phyloP scores from a whole-genome alignment of 2,113 vertebrate genomes.

The Nyctereutes procyonoides region DNA sequence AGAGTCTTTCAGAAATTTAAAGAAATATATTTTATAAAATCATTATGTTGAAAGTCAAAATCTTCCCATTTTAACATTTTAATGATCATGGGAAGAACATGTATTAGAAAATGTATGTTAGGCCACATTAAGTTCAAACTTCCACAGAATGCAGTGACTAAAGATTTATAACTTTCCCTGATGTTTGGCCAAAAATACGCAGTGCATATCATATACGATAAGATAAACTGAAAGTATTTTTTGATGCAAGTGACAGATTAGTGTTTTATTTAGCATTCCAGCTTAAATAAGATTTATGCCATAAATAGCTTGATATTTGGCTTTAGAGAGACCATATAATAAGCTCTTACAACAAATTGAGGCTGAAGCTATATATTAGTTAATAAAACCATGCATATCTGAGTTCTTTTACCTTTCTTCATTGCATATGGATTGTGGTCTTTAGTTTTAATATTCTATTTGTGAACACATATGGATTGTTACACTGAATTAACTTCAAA shows the following conservation, averaged over 20 bases:
- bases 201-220: rapidly evolving
- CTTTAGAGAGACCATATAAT: neutral
- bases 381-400: neutral
- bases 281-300: conserved; percentile 16
- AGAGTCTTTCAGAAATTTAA: neutral
- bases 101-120: neutral
- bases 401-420: conserved; percentile 1
- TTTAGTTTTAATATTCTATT: conserved; percentile 43
- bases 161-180: neutral
- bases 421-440: neutral
- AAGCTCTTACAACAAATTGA: neutral
- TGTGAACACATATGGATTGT: conserved; percentile 18
- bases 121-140: neutral
- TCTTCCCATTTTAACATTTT: neutral
- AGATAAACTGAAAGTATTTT: neutral
- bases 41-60: neutral
- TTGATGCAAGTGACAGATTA: neutral
- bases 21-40: neutral
- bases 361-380: neutral
- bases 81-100: neutral
- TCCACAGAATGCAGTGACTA: neutral
- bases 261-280: conserved; percentile 1
- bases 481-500: conserved; percentile 58
- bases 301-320: neutral
- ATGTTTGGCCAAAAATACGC: neutral